Evolutionary conservation across 2,888 invertebrate genomes (phyloP).

Genomic region (Cyclophora punctaria): DNA sequence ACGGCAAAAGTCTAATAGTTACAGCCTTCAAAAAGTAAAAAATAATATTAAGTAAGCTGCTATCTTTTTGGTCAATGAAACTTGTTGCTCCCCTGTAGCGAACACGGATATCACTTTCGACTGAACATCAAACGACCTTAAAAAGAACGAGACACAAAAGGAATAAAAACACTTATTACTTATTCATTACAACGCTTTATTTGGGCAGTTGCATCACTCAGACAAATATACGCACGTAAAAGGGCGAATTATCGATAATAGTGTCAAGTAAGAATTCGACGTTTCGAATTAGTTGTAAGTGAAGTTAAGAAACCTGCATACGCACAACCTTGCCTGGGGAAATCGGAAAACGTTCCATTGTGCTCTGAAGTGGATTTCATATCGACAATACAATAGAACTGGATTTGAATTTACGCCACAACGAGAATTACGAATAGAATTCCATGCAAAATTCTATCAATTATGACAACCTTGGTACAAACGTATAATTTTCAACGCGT

Average conservation of each 20-base stretch:
- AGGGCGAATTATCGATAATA: conserved; percentile 23
- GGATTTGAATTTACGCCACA: conserved; percentile 22
- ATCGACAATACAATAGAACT: conserved; percentile 28
- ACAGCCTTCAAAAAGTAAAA: too few relatives aligned
- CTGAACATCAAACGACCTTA: conserved; percentile 12
- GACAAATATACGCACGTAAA: conserved; percentile 40
- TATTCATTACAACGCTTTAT: conserved; percentile 17
- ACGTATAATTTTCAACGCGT: conserved; percentile 3
- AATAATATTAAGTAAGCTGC: too few relatives aligned
- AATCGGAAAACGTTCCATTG: conserved; percentile 32
- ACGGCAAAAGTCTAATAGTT: too few relatives aligned
- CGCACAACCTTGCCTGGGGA: conserved; percentile 22
- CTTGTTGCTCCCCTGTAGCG: conserved; percentile 24
- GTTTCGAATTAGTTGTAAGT: conserved; percentile 39
- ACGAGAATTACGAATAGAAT: conserved; percentile 10
- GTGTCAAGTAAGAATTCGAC: conserved; percentile 19
- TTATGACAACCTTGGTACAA: conserved; percentile 13
- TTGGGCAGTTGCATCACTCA: conserved; percentile 27
- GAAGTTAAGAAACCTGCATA: conserved; percentile 12
- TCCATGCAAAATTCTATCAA: conserved; percentile 16
- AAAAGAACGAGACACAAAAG: conserved; percentile 13
- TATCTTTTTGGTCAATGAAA: too few relatives aligned
- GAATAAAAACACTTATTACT: conserved; percentile 9
- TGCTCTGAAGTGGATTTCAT: conserved; percentile 28
- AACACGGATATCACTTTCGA: conserved; percentile 22